Evolutionary conservation across 2,113 vertebrate genomes (phyloP).

Genomic region (Puma concolor): DNA sequence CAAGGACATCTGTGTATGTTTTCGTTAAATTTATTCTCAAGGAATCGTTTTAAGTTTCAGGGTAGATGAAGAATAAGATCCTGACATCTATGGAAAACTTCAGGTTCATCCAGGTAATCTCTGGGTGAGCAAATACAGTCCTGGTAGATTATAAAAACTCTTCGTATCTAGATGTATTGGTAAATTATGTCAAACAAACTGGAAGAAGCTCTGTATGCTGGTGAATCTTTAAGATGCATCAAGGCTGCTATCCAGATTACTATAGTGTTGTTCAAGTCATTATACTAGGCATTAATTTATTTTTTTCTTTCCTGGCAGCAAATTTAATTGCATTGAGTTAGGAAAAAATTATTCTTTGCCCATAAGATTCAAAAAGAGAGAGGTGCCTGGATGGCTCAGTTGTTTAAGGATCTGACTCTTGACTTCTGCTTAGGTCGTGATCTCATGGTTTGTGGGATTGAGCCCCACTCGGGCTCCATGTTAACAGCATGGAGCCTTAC

Average conservation of each 20-base stretch:
- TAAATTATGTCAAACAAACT: not conserved
- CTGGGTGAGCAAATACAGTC: not conserved
- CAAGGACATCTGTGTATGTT: not conserved
- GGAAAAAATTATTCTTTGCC: not conserved
- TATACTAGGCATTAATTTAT: not conserved
- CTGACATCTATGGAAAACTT: not conserved
- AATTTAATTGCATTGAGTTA: not conserved
- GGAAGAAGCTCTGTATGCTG: not conserved
- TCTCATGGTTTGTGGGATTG: no score
- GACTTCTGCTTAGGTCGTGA: no score
- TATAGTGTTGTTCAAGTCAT: not conserved
- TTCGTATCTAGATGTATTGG: not conserved
- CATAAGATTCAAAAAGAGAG: not conserved
- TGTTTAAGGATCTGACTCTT: no score
- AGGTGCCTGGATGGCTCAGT: no score
- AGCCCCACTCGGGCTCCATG: no score
- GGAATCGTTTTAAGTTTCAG: not conserved
- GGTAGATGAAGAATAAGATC: not conserved
- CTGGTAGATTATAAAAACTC: not conserved
- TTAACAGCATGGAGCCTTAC: no score
- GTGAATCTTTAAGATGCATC: not conserved
- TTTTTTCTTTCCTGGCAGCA: not conserved
- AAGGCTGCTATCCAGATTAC: not conserved
- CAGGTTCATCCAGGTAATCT: not conserved
- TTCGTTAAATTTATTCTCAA: not conserved